phyloP scores from a whole-genome alignment of 2,113 vertebrate species.

The Pedetes capensis region DNA sequence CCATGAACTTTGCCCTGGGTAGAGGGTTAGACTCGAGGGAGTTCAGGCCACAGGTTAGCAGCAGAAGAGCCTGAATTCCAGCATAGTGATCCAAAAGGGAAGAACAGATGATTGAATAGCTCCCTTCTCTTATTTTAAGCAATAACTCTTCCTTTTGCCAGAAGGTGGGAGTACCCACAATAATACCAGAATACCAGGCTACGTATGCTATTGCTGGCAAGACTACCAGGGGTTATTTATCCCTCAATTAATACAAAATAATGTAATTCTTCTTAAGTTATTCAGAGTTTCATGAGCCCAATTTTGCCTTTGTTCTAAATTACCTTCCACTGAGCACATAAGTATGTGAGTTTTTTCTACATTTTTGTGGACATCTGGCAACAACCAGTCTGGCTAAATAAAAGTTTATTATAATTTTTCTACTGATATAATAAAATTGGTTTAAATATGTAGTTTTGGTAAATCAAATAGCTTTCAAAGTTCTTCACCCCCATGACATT shows the following conservation, averaged over 20 bases:
- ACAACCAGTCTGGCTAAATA: slow-evolving; percentile 51
- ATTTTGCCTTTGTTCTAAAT: slow-evolving; percentile 30
- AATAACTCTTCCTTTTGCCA: neutral
- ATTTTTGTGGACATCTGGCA: slow-evolving; percentile 46
- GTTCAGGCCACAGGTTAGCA: neutral
- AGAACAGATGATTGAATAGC: neutral
- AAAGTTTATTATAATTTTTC: slow-evolving; percentile 60
- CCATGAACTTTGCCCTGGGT: neutral
- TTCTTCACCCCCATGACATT: neutral
- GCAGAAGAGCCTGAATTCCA: neutral
- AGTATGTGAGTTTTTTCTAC: slow-evolving; percentile 20
- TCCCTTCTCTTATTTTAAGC: neutral
- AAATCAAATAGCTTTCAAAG: slow-evolving; percentile 29
- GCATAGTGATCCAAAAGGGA: neutral
- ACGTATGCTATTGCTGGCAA: neutral
- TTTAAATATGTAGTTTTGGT: slow-evolving; percentile 12
- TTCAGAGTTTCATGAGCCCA: slow-evolving; percentile 23
- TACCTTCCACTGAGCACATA: neutral
- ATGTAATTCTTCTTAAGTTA: slow-evolving; percentile 35
- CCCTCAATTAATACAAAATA: slow-evolving; percentile 27
- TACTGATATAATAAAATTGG: slow-evolving; percentile 38
- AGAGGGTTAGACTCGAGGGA: neutral
- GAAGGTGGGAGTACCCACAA: neutral
- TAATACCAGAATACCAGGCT: neutral
- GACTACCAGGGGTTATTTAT: neutral